Evolutionary conservation across 2,888 invertebrate species (phyloP).

Genomic region (Eristalinus aeneus): DNA sequence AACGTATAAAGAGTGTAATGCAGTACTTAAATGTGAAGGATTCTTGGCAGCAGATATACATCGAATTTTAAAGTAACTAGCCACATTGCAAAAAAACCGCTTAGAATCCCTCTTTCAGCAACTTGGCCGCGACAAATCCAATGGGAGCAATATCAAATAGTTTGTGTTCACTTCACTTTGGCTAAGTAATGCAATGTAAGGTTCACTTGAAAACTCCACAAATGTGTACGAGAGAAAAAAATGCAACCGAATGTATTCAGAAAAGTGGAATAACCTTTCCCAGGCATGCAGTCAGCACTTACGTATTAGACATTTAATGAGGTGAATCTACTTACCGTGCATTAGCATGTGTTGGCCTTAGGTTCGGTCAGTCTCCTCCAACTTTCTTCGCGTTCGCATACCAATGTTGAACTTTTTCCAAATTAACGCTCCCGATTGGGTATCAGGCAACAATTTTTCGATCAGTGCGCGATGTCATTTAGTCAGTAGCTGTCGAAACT

Average conservation of each 20-base stretch:
- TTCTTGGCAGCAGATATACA: background rate
- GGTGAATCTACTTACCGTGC: background rate
- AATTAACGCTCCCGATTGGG: background rate
- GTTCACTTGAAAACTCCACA: background rate
- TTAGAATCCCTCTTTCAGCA: background rate
- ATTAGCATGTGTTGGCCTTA: background rate
- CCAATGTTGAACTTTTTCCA: background rate
- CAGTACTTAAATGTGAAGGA: background rate
- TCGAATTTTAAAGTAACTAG: background rate
- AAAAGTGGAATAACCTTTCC: background rate
- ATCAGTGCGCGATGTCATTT: slow-evolving; percentile 25
- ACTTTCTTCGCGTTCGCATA: background rate
- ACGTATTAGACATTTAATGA: background rate
- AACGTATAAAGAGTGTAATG: background rate
- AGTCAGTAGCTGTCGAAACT: slow-evolving; percentile 8
- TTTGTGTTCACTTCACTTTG: background rate
- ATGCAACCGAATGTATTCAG: background rate
- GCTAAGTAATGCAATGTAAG: background rate
- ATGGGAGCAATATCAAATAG: background rate
- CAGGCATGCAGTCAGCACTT: background rate
- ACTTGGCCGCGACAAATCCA: background rate
- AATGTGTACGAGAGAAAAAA: background rate
- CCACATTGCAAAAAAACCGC: background rate
- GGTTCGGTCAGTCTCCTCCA: background rate
- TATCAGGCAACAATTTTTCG: background rate